phyloP scores from a whole-genome alignment of 2,797 vertebrate genomes.

The Eulemur coronatus region DNA sequence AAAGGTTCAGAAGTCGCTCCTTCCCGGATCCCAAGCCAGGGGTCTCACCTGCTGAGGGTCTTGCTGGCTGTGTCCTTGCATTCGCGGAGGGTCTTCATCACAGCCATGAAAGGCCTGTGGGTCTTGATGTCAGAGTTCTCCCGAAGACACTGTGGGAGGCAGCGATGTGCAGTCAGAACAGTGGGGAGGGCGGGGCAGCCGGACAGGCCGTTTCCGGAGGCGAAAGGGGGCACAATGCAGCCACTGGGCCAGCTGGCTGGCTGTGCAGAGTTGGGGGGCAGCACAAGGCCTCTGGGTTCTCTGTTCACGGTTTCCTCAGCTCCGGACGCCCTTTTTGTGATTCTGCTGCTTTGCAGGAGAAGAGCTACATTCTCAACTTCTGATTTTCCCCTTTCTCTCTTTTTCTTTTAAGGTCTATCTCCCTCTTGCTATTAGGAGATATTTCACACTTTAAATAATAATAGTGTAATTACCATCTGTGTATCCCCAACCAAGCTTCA shows the following conservation, averaged over 20 bases:
- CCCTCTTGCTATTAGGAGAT: neutral
- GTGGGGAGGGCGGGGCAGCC: neutral
- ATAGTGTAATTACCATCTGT: neutral
- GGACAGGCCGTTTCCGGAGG: neutral
- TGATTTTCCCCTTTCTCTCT: no score
- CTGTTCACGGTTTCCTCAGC: neutral
- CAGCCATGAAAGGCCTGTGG: slow-evolving; percentile 86
- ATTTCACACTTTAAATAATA: neutral
- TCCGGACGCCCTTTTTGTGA: neutral
- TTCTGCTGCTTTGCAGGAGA: no score
- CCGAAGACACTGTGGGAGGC: slow-evolving; percentile 87
- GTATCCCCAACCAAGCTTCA: neutral
- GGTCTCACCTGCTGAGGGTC: slow-evolving; percentile 86
- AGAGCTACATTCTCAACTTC: no score
- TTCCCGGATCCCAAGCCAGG: accelerated
- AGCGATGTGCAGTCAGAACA: accelerated
- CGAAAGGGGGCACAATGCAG: accelerated
- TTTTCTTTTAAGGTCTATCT: neutral
- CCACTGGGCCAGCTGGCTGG: neutral
- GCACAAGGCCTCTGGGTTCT: neutral
- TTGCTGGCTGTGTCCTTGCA: slow-evolving; percentile 89
- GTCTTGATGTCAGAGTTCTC: slow-evolving; percentile 90
- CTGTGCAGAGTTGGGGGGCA: neutral
- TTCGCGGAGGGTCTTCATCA: slow-evolving; percentile 87
- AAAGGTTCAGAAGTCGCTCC: accelerated